phyloP scores from a whole-genome alignment of 2,113 vertebrate species.

The Echinops telfairi region DNA sequence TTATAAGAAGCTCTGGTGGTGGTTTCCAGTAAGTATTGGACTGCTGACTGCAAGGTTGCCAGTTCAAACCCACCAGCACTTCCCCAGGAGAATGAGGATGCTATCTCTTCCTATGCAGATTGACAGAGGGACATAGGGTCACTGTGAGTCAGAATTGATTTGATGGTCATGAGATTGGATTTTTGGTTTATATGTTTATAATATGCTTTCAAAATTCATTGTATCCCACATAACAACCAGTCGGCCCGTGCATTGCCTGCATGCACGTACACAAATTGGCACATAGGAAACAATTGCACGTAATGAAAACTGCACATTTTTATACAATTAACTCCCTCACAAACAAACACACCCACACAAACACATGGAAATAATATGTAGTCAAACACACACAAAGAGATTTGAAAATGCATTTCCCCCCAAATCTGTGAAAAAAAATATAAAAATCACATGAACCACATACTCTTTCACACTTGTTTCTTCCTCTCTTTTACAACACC shows the following conservation, averaged over 20 bases:
- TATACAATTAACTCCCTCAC: conserved; percentile 45
- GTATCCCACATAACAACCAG: not conserved
- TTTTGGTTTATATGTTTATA: too few species aligned
- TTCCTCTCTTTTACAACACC: too few species aligned
- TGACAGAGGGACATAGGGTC: too few species aligned
- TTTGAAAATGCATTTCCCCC: conserved; percentile 53
- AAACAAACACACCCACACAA: conserved; percentile 69
- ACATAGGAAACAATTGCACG: conserved; percentile 33
- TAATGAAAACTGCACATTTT: conserved; percentile 61
- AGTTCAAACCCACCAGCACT: too few species aligned
- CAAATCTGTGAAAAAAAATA: conserved; percentile 49
- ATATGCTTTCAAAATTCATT: conserved; percentile 31
- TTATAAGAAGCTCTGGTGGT: not conserved
- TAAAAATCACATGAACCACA: conserved; percentile 14
- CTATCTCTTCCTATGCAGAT: too few species aligned
- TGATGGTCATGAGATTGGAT: too few species aligned
- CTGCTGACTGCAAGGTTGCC: too few species aligned
- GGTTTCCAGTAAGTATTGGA: too few species aligned
- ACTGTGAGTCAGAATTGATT: too few species aligned
- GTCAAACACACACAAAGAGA: conserved; percentile 36
- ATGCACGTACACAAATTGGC: not conserved
- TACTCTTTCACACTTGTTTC: conserved; percentile 1
- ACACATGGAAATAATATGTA: conserved; percentile 71
- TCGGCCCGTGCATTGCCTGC: not conserved
- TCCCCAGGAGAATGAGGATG: too few species aligned